Evolutionary conservation across 1,140 invertebrate genomes (phyloP).

Genomic region (Capitella teleta): DNA sequence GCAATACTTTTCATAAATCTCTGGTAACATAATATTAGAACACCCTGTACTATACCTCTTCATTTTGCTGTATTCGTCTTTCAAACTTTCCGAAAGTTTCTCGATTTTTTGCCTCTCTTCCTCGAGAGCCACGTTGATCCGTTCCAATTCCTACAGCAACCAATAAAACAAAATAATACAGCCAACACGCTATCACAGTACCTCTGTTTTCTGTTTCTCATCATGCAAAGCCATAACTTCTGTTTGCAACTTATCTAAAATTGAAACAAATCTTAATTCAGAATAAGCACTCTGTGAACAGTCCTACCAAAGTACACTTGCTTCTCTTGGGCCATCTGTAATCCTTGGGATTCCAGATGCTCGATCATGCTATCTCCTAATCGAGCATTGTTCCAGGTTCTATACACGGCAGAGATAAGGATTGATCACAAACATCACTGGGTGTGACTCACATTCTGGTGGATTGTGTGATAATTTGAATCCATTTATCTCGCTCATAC

Average conservation of each 20-base stretch:
- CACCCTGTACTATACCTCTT: slow-evolving; percentile 2
- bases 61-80: slow-evolving; percentile 10
- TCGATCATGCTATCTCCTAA: slow-evolving; percentile 42
- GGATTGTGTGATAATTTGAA: too few relatives aligned
- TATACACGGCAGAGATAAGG: slow-evolving; percentile 15
- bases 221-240: slow-evolving; percentile 33
- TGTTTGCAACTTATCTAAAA: slow-evolving; percentile 29
- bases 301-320: slow-evolving; percentile 38
- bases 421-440: too few relatives aligned
- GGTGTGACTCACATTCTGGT: too few relatives aligned
- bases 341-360: slow-evolving; percentile 41
- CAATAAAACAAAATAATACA: background rate
- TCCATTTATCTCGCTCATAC: too few relatives aligned
- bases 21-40: background rate
- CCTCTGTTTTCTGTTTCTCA: slow-evolving; percentile 32
- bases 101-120: slow-evolving; percentile 12
- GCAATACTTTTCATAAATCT: background rate
- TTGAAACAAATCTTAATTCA: background rate
- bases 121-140: slow-evolving; percentile 7
- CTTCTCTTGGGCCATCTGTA: slow-evolving; percentile 42
- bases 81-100: slow-evolving; percentile 1
- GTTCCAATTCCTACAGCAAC: slow-evolving; percentile 6
- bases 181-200: slow-evolving; percentile 9
- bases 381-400: slow-evolving; percentile 42
- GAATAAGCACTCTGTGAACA: background rate